These are phyloP conservation scores for Pungitius pungitius DNA, from an alignment of 2,113 vertebrate species.

Conservation along the genomic window DNA sequence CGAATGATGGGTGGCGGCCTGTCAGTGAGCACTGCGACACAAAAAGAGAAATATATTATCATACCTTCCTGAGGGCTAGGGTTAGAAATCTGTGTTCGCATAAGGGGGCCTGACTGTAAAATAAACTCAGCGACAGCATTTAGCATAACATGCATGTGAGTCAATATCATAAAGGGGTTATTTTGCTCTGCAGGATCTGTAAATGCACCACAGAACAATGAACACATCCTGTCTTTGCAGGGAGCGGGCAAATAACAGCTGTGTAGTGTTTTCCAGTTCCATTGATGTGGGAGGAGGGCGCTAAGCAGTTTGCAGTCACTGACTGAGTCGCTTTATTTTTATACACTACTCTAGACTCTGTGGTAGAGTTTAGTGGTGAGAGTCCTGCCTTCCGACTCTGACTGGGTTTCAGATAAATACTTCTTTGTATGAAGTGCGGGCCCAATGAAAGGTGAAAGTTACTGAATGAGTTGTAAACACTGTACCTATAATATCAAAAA, in stretches of 20 bases:
- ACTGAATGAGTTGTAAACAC: slow-evolving; percentile 35
- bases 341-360: slow-evolving; percentile 58
- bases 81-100: slow-evolving; percentile 13
- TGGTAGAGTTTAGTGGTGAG: slow-evolving; percentile 51
- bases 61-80: not conserved
- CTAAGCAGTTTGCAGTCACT: slow-evolving; percentile 67
- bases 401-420: slow-evolving; percentile 78
- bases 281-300: slow-evolving; percentile 72
- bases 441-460: slow-evolving; percentile 74
- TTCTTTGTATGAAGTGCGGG: slow-evolving; percentile 78
- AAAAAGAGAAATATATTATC: slow-evolving; percentile 13
- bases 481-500: slow-evolving; percentile 7
- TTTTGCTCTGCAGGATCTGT: slow-evolving; percentile 55
- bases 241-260: slow-evolving; percentile 62
- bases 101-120: slow-evolving; percentile 22
- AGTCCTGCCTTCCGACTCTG: slow-evolving; percentile 56
- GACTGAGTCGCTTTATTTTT: slow-evolving; percentile 66
- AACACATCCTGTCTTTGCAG: slow-evolving; percentile 67
- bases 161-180: slow-evolving; percentile 39
- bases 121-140: slow-evolving; percentile 23
- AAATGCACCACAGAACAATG: slow-evolving; percentile 69
- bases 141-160: slow-evolving; percentile 39
- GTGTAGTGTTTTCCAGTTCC: slow-evolving; percentile 62
- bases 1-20: slow-evolving; percentile 97
- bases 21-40: slow-evolving; percentile 89